phyloP scores from a whole-genome alignment of 2,888 invertebrate species.

The Andrena bicolor region DNA sequence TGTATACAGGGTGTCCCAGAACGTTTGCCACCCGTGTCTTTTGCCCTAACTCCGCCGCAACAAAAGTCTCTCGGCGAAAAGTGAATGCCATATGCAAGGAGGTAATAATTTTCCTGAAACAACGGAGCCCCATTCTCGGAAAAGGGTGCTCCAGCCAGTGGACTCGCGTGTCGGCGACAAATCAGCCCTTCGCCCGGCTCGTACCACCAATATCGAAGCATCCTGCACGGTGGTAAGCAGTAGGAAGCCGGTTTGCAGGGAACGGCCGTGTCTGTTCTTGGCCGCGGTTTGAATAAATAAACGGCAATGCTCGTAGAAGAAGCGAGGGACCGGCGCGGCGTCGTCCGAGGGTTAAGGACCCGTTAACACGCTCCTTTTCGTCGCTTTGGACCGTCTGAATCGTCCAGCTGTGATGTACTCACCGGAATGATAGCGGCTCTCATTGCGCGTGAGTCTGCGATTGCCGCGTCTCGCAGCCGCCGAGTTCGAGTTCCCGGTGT shows the following conservation, averaged over 20 bases:
- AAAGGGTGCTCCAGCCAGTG: too few relatives aligned
- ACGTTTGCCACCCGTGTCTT: background rate
- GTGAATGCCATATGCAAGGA: too few relatives aligned
- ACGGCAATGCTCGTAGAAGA: conserved; percentile 8
- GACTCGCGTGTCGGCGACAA: background rate
- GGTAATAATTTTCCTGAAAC: too few relatives aligned
- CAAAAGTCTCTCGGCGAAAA: background rate
- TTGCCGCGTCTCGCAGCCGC: conserved; percentile 92
- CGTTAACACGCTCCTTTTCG: conserved; percentile 40
- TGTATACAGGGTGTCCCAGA: too few relatives aligned
- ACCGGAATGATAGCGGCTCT: conserved; percentile 98
- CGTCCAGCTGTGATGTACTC: conserved; percentile 85
- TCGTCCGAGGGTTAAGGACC: conserved; percentile 49
- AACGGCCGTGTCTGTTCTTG: background rate
- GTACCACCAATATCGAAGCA: background rate
- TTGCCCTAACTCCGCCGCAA: background rate
- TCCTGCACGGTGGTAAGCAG: background rate
- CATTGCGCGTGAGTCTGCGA: conserved; percentile 95
- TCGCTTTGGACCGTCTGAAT: conserved; percentile 24
- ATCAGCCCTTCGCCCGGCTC: background rate
- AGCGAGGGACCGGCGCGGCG: conserved; percentile 24
- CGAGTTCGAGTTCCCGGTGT: conserved; percentile 81
- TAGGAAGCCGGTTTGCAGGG: background rate
- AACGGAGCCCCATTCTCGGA: too few relatives aligned
- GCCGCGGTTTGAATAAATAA: conserved; percentile 15